These are phyloP conservation scores for Ondatra zibethicus DNA, from an alignment of 2,113 vertebrate genomes.

Conservation along the genomic window DNA sequence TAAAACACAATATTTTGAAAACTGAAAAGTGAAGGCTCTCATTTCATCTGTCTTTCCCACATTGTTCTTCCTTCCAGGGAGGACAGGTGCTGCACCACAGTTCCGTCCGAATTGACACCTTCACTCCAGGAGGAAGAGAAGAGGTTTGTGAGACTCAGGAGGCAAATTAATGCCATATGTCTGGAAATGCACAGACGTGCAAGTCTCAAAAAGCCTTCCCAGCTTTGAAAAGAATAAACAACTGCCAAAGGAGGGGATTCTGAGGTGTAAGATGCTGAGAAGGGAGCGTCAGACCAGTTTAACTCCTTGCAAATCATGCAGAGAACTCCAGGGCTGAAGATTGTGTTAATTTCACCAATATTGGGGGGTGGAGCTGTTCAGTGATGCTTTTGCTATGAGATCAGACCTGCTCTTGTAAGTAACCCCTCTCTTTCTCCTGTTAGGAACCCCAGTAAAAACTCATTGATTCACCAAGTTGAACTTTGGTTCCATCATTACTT, in stretches of 20 bases:
- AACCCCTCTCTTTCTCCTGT: background rate
- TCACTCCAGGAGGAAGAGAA: background rate
- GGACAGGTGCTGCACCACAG: background rate
- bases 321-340: background rate
- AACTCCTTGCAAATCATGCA: background rate
- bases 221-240: background rate
- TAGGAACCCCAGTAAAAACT: background rate
- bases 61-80: background rate
- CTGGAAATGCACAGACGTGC: background rate
- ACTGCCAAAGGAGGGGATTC: background rate
- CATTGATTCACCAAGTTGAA: background rate
- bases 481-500: background rate
- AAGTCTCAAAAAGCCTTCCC: background rate
- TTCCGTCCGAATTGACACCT: background rate
- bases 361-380: rapidly evolving
- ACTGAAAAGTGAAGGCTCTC: background rate
- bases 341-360: background rate
- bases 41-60: background rate
- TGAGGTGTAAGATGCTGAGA: background rate
- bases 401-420: background rate
- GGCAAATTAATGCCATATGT: background rate
- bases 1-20: background rate
- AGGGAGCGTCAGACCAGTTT: background rate
- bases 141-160: background rate
- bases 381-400: background rate